Evolutionary conservation across 2,113 vertebrate species (phyloP).

Genomic region (Oreotrochilus melanogaster): DNA sequence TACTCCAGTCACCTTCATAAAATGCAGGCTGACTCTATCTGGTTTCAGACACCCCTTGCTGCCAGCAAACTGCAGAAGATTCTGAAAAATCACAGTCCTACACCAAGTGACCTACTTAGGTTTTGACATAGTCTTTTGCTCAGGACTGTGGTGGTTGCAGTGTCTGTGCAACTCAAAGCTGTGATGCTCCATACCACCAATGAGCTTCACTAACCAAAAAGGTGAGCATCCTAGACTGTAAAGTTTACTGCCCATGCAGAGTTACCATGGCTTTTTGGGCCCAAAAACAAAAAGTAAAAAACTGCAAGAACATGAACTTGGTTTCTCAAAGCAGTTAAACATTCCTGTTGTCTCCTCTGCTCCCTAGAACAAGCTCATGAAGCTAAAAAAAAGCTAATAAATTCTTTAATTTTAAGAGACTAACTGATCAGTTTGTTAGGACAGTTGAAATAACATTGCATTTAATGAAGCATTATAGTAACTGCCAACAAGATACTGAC

Average conservation of each 20-base stretch:
- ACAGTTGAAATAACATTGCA: not conserved
- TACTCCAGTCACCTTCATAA: not conserved
- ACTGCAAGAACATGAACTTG: not conserved
- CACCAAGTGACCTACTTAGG: accelerated
- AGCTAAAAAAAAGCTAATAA: not conserved
- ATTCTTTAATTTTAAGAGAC: not conserved
- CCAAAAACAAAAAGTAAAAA: not conserved
- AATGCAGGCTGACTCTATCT: not conserved
- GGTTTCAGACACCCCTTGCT: not conserved
- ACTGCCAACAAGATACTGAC: not conserved
- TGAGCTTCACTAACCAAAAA: not conserved
- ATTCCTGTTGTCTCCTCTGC: not conserved
- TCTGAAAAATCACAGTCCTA: not conserved
- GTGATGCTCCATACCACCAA: accelerated
- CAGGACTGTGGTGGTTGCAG: not conserved
- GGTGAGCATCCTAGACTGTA: not conserved
- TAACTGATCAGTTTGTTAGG: not conserved
- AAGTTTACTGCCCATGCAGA: not conserved
- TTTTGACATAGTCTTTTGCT: not conserved
- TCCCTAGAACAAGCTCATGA: not conserved
- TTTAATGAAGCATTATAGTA: not conserved
- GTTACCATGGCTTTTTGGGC: not conserved
- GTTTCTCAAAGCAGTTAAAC: not conserved
- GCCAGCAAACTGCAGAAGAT: not conserved
- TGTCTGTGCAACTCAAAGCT: not conserved